Evolutionary conservation across 2,113 vertebrate genomes (phyloP).

Genomic region (Argyrosomus japonicus): DNA sequence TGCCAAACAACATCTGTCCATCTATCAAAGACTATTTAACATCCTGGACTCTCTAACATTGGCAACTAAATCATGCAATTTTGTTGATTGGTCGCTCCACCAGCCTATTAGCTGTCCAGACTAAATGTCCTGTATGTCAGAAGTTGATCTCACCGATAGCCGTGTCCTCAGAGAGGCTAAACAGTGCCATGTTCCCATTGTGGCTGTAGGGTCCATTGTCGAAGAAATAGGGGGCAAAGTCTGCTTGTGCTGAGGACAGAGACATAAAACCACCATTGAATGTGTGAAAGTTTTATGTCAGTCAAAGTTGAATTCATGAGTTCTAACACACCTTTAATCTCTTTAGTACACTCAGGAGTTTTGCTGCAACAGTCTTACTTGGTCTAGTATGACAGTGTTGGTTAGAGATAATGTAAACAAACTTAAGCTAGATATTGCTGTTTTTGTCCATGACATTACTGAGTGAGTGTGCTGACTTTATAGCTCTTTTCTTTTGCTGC

Average conservation of each 20-base stretch:
- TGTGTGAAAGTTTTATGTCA: neutral
- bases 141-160: slow-evolving; percentile 87
- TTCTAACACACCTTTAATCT: neutral
- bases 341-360: neutral
- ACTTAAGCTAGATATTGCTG: neutral
- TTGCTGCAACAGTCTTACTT: neutral
- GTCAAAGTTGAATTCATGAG: neutral
- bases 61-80: slow-evolving; percentile 18
- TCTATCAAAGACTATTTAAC: slow-evolving; percentile 57
- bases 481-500: neutral
- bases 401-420: neutral
- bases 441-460: neutral
- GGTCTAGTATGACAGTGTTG: neutral
- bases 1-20: slow-evolving; percentile 57
- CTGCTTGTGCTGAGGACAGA: slow-evolving; percentile 84
- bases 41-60: slow-evolving; percentile 22
- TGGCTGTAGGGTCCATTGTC: slow-evolving; percentile 92
- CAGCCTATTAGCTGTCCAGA: slow-evolving; percentile 7
- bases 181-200: slow-evolving; percentile 94
- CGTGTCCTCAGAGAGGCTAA: slow-evolving; percentile 95
- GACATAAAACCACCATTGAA: neutral
- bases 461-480: neutral
- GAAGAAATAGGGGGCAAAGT: slow-evolving; percentile 96
- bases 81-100: slow-evolving; percentile 29
- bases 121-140: slow-evolving; percentile 6